These are phyloP conservation scores for Bryconaethiops microstoma DNA, from an alignment of 2,797 vertebrate species.

Conservation along the genomic window DNA sequence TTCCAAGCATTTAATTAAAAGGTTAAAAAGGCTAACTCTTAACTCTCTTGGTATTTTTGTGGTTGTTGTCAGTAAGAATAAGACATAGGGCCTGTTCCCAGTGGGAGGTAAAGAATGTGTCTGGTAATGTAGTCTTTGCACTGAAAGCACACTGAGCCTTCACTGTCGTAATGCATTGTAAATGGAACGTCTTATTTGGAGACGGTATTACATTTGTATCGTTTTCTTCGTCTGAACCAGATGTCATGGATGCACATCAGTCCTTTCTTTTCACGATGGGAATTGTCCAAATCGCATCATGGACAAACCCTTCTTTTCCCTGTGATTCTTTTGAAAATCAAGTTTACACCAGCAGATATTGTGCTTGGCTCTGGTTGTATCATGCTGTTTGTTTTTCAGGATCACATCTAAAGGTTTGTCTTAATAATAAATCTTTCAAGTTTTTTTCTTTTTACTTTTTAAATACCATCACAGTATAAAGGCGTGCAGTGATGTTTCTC, in stretches of 20 bases:
- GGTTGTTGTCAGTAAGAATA: neutral
- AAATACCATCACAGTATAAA: slow-evolving; percentile 11
- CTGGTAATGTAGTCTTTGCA: neutral
- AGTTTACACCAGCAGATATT: slow-evolving; percentile 41
- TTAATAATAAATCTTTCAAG: slow-evolving; percentile 21
- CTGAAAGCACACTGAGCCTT: neutral
- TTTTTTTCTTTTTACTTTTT: neutral
- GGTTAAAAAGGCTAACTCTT: neutral
- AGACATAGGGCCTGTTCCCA: neutral
- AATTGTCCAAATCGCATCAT: neutral
- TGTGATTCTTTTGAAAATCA: neutral
- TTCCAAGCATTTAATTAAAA: slow-evolving; percentile 11
- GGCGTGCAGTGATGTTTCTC: neutral
- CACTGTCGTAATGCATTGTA: neutral
- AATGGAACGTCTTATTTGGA: neutral
- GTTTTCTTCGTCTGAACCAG: neutral
- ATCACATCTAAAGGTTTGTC: slow-evolving; percentile 16
- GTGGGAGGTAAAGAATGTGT: neutral
- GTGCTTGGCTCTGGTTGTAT: slow-evolving; percentile 40
- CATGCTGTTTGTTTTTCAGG: slow-evolving; percentile 32
- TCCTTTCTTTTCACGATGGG: neutral
- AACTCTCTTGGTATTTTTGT: neutral
- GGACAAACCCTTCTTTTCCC: neutral
- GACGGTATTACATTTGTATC: neutral
- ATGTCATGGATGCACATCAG: slow-evolving; percentile 20